Base-by-base conservation (phyloP, 2,888 invertebrate genomes). In the Euplexia lucipara region DNA sequence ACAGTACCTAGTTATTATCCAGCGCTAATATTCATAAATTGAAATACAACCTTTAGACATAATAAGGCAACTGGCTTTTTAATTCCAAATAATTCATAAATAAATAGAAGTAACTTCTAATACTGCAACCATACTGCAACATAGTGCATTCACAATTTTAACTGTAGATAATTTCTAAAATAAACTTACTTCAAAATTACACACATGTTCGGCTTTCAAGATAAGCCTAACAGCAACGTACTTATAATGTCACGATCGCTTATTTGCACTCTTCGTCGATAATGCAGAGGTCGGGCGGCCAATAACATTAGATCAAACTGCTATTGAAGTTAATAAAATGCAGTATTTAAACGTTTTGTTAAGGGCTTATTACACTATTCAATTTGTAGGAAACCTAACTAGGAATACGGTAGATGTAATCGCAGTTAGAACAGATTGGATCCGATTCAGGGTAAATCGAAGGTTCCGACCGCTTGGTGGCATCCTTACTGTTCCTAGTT, bases 181-280 rank as follows among this genome's bases (percentile, higher is more conserved):
- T 20, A 35, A 18, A 20, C 20, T 7, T 39, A 45, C 16, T 3
- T 45, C 30, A 4, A 32, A 22, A 22, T 4, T n/a, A 47, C 32
- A 63, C 26, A 18, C 9, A 10, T 44, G 30, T 62, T 59, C 22
- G 37, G 14, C 18, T n/a, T n/a, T 47, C n/a, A 14, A 47, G 64
- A 64, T 62, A 63, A 62, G 10, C 12, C 16, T 32, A 16, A 48
- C 18, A 32, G 37, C 34, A 14, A 20, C 26, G 32, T n/a, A 26
- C 44, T 34, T n/a, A n/a, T n/a, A 5, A 26, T 2, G 26, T 26
- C 18, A 26, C 49, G 65, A 41, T 39, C 18, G 22, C 12, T 34
- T 16, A 18, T 26, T 65, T 45, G 45, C 54, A 68, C 58, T 48
- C n/a, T n/a, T 10, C 30, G 57, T 57, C 35, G 68, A 57, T 48